Evolutionary conservation across 2,888 invertebrate genomes (phyloP).

Genomic region (Andricus quercusramuli): DNA sequence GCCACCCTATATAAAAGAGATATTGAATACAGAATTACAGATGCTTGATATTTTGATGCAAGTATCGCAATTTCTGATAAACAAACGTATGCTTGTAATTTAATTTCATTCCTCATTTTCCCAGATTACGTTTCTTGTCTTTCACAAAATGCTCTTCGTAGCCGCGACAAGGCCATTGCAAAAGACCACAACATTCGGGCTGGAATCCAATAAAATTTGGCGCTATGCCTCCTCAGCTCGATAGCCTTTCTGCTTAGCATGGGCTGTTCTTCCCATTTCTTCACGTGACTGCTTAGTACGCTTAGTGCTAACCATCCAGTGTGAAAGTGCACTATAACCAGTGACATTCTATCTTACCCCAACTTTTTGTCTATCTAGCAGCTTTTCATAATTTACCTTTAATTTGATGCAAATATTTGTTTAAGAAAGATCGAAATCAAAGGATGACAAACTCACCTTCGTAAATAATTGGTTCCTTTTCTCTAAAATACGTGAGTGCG

Average conservation of each 20-base stretch:
- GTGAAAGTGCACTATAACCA: constrained; percentile 50
- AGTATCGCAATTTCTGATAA: not conserved
- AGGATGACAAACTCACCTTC: constrained; percentile 84
- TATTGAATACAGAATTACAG: too few species aligned
- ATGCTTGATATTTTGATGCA: not conserved
- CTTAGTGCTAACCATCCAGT: not conserved
- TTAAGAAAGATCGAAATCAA: not conserved
- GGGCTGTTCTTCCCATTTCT: constrained; percentile 25
- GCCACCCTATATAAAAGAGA: too few species aligned
- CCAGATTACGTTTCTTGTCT: constrained; percentile 9
- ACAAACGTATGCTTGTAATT: constrained; percentile 12
- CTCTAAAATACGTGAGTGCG: constrained; percentile 97
- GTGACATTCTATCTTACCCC: not conserved
- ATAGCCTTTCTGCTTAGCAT: constrained; percentile 27
- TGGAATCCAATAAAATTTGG: constrained; percentile 69
- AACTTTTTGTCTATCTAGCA: not conserved
- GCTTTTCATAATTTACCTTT: not conserved
- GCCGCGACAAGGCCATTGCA: constrained; percentile 48
- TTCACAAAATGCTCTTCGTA: constrained; percentile 18
- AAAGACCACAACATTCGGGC: constrained; percentile 57
- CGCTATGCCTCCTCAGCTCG: constrained; percentile 49
- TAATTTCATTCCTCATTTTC: constrained; percentile 3
- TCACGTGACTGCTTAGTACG: constrained; percentile 1
- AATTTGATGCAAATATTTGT: too few species aligned
- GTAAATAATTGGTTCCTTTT: constrained; percentile 97